Evolutionary conservation across 2,113 vertebrate species (phyloP), one percentile per base, ranked within the genome.

Genomic region (Myrmophylax atrothorax): DNA sequence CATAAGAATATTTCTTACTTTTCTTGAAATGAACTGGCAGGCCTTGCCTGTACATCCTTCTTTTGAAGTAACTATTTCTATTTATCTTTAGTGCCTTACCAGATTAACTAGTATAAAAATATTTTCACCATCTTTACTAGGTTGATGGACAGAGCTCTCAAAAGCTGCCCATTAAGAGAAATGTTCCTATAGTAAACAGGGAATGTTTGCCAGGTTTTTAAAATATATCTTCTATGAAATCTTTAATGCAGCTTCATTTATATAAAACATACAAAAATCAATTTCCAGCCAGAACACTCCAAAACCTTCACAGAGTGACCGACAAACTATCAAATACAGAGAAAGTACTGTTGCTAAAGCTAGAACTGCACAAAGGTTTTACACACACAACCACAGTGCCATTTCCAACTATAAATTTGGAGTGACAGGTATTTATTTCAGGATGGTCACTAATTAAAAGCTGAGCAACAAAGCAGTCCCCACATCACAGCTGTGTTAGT

Each of bases 141-240:
- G 91, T 73, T 98, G 97, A 98, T 98, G 79, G 97, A 97, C 80
- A 97, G 72, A 59, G 95, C 86, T 91, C 97, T 97, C 26, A 91
- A 98, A 97, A 99, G 97, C 88, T 98, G 98, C 85, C 96, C 97
- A 84, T 97, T 97, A 98, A 95, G 96, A 97, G 97, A 98, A 98
- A 97, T 97, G 98, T 91, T 98, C 96, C 93, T 98, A 96, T 78
- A 98, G 97, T 50, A 97, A 97, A 95, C 94, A 96, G 90, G 97
- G 97, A 96, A 98, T 3, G 9, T 52, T 67, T 31, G 38, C 72
- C 67, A 96, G 44, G 56, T 87, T 96, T 77, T 35, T 29, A 72
- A 96, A 64, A 10, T 38, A 3, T 8, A 53, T 19, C 31, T 87
- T 53, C 23, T 49, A 38, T 19, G 18, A 81, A 72, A 17, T 26